Base-by-base conservation (phyloP, 30 jellyfish, hydroid and myxozoan species). In the Hydra vulgaris region DNA sequence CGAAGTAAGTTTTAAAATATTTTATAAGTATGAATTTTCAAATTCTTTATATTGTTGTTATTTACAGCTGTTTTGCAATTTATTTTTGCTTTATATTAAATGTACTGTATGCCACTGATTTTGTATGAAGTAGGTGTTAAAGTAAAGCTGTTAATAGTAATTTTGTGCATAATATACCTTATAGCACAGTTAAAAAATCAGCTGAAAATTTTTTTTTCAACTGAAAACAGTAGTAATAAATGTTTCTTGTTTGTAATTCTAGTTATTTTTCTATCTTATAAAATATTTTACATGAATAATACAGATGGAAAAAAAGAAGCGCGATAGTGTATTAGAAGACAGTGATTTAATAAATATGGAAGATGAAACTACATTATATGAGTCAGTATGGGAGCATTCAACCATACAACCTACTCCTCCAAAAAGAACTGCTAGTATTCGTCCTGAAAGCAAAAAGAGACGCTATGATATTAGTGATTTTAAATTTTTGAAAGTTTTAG, bases 401-500 rank as follows among this genome's bases (percentile, higher is more conserved):
- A 83, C 96, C 1, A 18, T 19, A 3, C 54, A 73, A 73, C 98
- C 98, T 18, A 89, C 98, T n/a, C 98, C 98, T 18, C 98, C 98
- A 15, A 82, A 78, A 66, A 73, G 98, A 56, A 92, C 96, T 0
- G 85, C 94, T 23, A 92, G 98, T 72, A 80, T 92, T 79, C 83
- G 98, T 21, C 86, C 93, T 19, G 98, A 84, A 68, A 92, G 96
- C 83, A 80, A 76, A 81, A 87, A 87, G 79, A 86, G 83, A 26
- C 27, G 89, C 27, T 84, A 87, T 76, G 91, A 87, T 24, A 87
- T 88, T 15, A 74, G 74, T 22, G 98, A 87, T 81, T 92, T 92
- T 77, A 78, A 66, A 18, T 92, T 92, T 67, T 55, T 92, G 81
- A 92, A 92, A 81, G 93, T 92, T 24, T 76, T 92, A 18, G 98